Evolutionary conservation across 2,888 invertebrate species (phyloP).

Genomic region (Drosophila dives): DNA sequence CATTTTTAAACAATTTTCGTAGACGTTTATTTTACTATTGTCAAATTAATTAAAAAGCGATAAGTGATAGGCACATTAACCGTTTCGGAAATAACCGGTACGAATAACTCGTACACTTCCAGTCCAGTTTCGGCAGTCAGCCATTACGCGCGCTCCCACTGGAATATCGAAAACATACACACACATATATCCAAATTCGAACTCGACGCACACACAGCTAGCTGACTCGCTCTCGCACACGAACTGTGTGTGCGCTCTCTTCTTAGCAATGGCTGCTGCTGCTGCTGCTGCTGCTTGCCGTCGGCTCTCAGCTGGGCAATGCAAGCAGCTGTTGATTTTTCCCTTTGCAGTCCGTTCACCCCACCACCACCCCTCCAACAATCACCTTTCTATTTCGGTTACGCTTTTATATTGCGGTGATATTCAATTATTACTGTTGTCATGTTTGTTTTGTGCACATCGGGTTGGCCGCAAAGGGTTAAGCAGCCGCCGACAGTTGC

Average conservation of each 20-base stretch:
- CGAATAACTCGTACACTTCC: slow-evolving; percentile 53
- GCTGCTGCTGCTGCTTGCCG: slow-evolving; percentile 45
- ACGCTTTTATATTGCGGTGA: slow-evolving; percentile 77
- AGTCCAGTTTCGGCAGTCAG: slow-evolving; percentile 57
- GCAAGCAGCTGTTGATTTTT: slow-evolving; percentile 77
- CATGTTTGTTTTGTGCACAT: slow-evolving; percentile 73
- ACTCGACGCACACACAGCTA: slow-evolving; percentile 37
- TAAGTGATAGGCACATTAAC: slow-evolving; percentile 40
- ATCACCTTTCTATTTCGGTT: slow-evolving; percentile 27
- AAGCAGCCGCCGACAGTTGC: slow-evolving; percentile 76
- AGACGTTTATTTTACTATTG: slow-evolving; percentile 30
- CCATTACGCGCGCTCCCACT: slow-evolving; percentile 62
- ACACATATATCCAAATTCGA: slow-evolving; percentile 43
- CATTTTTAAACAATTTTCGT: slow-evolving; percentile 34
- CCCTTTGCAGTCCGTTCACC: slow-evolving; percentile 42
- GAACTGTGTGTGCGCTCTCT: background rate
- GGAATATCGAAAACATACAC: slow-evolving; percentile 51
- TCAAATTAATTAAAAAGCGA: slow-evolving; percentile 62
- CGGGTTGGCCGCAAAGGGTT: slow-evolving; percentile 70
- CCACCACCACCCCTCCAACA: background rate
- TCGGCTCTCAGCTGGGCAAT: slow-evolving; percentile 58
- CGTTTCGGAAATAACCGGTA: slow-evolving; percentile 70
- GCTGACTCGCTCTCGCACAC: slow-evolving; percentile 49
- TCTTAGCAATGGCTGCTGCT: slow-evolving; percentile 68
- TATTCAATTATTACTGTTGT: slow-evolving; percentile 80